These are phyloP conservation scores for Periparus ater DNA, from an alignment of 2,797 vertebrate species.

Conservation along the genomic window DNA sequence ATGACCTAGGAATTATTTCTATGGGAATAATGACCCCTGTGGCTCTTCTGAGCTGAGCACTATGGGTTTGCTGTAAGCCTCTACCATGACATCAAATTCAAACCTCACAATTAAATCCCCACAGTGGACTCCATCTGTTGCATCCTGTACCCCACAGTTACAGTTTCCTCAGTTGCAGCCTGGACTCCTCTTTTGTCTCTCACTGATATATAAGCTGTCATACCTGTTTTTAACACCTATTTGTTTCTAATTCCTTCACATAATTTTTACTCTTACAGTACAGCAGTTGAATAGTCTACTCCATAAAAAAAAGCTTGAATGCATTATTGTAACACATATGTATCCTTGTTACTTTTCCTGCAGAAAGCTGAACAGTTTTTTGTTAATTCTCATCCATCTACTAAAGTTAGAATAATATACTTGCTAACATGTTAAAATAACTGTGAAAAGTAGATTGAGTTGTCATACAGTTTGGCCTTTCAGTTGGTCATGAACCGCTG, in stretches of 20 bases:
- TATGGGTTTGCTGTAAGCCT: not conserved
- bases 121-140: not conserved
- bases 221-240: not conserved
- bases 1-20: not conserved
- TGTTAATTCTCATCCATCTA: not conserved
- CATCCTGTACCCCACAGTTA: fast-evolving
- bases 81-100: not conserved
- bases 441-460: not conserved
- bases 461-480: not conserved
- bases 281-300: not conserved
- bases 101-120: not conserved
- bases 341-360: not conserved
- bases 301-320: not conserved
- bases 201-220: not conserved
- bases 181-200: not conserved
- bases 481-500: not conserved
- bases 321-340: not conserved
- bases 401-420: not conserved
- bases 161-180: not conserved
- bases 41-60: not conserved
- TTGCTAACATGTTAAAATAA: not conserved
- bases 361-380: not conserved
- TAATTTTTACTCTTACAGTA: not conserved
- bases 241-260: not conserved
- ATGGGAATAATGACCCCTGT: fast-evolving